Conservation (phyloP, 2,113 vertebrate species). For the Notothenia coriiceps region DNA sequence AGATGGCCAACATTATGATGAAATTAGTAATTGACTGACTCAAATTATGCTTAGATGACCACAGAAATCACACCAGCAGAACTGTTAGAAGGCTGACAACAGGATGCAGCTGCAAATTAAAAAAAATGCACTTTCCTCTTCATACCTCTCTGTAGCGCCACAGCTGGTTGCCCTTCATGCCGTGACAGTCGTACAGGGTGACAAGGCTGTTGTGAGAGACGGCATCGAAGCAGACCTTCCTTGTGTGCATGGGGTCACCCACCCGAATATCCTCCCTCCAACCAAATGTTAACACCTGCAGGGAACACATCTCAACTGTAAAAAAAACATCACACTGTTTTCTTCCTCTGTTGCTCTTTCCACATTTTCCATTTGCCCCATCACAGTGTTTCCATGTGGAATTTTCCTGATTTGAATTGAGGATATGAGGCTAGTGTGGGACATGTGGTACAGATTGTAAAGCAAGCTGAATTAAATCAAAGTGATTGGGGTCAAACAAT, state of each 20-base stretch:
- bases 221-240: slow-evolving; percentile 96
- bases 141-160: slow-evolving; percentile 93
- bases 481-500: too few species aligned
- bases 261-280: slow-evolving; percentile 97
- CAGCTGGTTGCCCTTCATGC: slow-evolving; percentile 98
- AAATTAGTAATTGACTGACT: slow-evolving; percentile 8
- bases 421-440: neutral
- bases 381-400: neutral
- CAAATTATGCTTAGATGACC: slow-evolving; percentile 11
- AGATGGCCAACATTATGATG: slow-evolving; percentile 11
- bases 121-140: too few species aligned
- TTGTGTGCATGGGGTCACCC: slow-evolving; percentile 94
- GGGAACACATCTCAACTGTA: neutral
- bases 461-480: neutral
- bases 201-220: slow-evolving; percentile 93
- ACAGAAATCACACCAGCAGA: neutral
- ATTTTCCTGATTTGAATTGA: neutral
- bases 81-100: neutral
- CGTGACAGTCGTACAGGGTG: slow-evolving; percentile 96
- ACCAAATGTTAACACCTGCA: slow-evolving; percentile 95
- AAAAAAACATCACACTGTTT: neutral
- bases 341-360: neutral
- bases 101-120: neutral
- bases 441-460: neutral
- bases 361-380: neutral